These are phyloP conservation scores for Sinonovacula constricta DNA, from an alignment of 1,140 invertebrate species.

Conservation along the genomic window DNA sequence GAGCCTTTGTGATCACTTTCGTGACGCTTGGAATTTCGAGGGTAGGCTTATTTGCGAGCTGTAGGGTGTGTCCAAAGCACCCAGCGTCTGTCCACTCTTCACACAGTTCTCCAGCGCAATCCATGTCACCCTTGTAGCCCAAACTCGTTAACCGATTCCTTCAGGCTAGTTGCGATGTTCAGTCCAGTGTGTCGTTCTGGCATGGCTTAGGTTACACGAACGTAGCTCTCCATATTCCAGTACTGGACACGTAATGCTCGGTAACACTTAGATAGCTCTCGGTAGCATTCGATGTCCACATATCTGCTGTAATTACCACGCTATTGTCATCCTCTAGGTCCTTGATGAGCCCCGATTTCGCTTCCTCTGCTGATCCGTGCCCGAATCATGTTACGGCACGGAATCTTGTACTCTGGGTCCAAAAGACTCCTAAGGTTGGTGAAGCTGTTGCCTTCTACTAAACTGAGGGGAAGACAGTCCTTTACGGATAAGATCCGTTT, in stretches of 20 bases:
- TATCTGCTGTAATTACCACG: too few species aligned
- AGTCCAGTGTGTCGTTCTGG: slow-evolving; percentile 13
- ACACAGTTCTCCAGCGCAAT: not conserved
- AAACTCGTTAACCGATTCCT: slow-evolving; percentile 5
- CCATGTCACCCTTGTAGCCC: not conserved
- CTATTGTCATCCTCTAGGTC: too few species aligned
- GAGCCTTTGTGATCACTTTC: not conserved
- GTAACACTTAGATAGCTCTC: slow-evolving; percentile 10
- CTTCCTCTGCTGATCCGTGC: too few species aligned
- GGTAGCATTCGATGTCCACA: not conserved
- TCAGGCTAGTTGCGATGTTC: not conserved
- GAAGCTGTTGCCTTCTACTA: not conserved
- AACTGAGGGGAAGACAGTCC: not conserved
- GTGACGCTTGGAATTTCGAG: not conserved
- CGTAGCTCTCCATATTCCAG: not conserved
- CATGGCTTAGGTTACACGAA: not conserved
- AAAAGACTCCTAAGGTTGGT: not conserved
- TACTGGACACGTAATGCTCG: not conserved
- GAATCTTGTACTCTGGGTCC: not conserved
- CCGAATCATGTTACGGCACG: not conserved
- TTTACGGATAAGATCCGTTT: not conserved
- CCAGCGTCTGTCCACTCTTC: not conserved
- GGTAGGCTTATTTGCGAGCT: not conserved
- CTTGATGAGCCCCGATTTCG: too few species aligned
- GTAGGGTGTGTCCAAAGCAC: too few species aligned